Evolutionary conservation across 2,888 invertebrate genomes (phyloP), one percentile per base, ranked within the genome.

Genomic region (Auanema freiburgensis): DNA sequence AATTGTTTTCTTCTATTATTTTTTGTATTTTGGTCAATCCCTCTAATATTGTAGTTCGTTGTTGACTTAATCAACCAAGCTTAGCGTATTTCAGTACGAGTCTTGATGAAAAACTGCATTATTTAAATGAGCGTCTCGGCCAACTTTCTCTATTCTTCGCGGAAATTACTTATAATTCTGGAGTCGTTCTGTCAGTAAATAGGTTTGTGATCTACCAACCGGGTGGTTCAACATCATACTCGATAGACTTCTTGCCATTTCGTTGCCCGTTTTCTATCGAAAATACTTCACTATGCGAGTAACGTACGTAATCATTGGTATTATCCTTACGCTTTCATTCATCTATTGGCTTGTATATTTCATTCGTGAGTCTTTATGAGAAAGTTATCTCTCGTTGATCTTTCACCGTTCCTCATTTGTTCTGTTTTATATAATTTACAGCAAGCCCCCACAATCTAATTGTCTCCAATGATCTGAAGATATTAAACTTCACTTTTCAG

Each of bases 91-190:
- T 3, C 46, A 46, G 21, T 10, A 5, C 21, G 16, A 18, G 46
- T 46, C 21, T 46, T 46, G 16, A 21, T 46, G 4, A 18, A 46
- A 53, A 44, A 11, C 21, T 56, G 1, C 33, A 23, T 11, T 43
- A 10, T 14, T 16, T 44, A 12, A 60, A 60, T 33, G 42, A 44
- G 16, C 24, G 49, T 2, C n/a, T 60, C 1, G 60, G 60, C 40
- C 60, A 60, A 21, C 33, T 60, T 14, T 53, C 60, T 3, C 25
- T 60, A n/a, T 60, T 60, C 24, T 60, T 60, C 54, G 54, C 33
- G 1, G 60, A 60, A 44, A 46, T 43, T 12, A 46, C 60, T 12
- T 60, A 54, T 40, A 53, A 54, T 41, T 49, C 60, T n/a, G 53
- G 60, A 33, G 25, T 60, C 6, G 53, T 60, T 43, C 49, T 60